phyloP scores from a whole-genome alignment of 2,113 vertebrate genomes.

The Opisthocomus hoazin region DNA sequence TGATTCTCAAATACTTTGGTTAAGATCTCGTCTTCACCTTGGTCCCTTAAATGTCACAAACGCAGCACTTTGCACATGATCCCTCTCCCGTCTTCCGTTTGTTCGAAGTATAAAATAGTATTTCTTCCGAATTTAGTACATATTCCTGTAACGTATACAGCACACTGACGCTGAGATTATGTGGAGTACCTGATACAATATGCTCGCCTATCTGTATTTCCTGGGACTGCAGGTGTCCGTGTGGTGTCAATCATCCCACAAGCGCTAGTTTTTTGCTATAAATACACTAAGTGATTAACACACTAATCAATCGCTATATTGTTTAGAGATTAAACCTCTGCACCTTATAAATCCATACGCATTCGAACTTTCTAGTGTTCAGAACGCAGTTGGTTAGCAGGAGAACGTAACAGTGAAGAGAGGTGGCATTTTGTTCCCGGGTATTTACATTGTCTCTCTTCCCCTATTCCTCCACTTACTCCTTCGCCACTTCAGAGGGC shows the following conservation, averaged over 20 bases:
- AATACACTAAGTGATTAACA: constrained; percentile 6
- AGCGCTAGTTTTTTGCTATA: not conserved
- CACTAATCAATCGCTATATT: not conserved
- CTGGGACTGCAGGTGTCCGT: constrained; percentile 7
- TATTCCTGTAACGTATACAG: not conserved
- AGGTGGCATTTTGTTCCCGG: not conserved
- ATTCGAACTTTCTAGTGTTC: not conserved
- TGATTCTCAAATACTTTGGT: not conserved
- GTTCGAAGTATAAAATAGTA: not conserved
- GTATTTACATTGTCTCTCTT: constrained; percentile 9
- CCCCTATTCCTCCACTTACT: not conserved
- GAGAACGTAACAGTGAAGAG: not conserved
- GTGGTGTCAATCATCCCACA: not conserved
- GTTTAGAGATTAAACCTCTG: not conserved
- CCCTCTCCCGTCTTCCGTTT: not conserved
- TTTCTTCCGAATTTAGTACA: not conserved
- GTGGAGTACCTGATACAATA: not conserved
- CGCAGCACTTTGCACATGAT: not conserved
- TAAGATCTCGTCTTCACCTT: not conserved
- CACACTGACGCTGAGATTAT: not conserved
- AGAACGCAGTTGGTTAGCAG: not conserved
- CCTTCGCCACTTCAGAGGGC: not conserved
- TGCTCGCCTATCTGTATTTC: not conserved
- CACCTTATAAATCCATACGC: not conserved
- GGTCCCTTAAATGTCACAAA: not conserved